Base-by-base conservation (phyloP, 2,888 invertebrate species). In the Synanthedon vespiformis region DNA sequence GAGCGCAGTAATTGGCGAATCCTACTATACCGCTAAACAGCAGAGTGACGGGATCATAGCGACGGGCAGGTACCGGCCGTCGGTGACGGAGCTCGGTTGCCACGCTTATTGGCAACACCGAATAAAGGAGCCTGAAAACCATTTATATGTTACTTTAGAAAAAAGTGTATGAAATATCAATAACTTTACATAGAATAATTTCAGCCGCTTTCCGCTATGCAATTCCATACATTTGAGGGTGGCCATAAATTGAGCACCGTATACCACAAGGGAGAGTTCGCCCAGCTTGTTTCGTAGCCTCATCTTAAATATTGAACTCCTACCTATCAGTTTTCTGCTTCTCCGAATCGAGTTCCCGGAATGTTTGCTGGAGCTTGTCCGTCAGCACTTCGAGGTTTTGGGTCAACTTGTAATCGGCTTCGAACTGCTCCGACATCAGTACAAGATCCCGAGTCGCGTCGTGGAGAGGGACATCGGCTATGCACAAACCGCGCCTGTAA, bases 321-420 rank as follows among this genome's bases (percentile, higher is more conserved):
- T 56, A 95, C 96, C 95, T 93, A 84, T 98, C 97, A 40, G 98
- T 98, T 87, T 97, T 98, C 80, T 95, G 93, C 75, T 98, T 98
- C 81, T 98, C 98, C 48, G 94, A 92, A 67, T 97, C 97, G 66
- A 98, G 88, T 73, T 97, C 97, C 56, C 97, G 88, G 82, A 96
- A 96, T 0, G 97, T 97, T 78, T 96, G 96, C 73, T 98, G 97
- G 56, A 98, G 88, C 80, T 97, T 96, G 72, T 98, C 98, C 18
- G 97, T 98, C 11, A 98, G 90, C 56, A 97, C 91, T 81, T 98
- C 98, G 64, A 98, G 87, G 78, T 96, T 97, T 71, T 96, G 93
- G 0, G 97, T 97, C 61, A 98, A 88, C 73, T 97, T 97, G 83
- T 98, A 98, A 80, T 98, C 98, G 0, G 97, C 97, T 79, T 97